Evolutionary conservation across 2,888 invertebrate genomes (phyloP).

Genomic region (Oligia fasciuncula): DNA sequence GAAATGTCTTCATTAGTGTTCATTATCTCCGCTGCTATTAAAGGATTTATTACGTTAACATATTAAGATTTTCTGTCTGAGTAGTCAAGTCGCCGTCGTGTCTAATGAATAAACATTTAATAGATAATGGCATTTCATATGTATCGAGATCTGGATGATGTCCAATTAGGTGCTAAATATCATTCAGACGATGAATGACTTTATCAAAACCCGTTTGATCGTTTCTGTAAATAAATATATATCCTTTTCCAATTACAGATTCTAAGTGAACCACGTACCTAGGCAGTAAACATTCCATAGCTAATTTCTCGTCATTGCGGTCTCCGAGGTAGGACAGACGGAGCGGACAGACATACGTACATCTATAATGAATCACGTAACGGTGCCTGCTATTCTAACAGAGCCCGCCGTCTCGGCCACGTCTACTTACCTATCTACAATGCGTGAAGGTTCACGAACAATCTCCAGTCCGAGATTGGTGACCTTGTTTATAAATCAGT

Average conservation of each 20-base stretch:
- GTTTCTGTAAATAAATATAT: conserved; percentile 36
- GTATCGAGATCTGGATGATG: conserved; percentile 46
- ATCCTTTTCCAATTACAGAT: conserved; percentile 47
- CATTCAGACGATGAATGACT: conserved; percentile 35
- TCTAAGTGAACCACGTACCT: conserved; percentile 46
- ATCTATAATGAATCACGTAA: conserved; percentile 74
- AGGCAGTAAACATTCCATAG: conserved; percentile 57
- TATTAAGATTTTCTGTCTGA: conserved; percentile 45
- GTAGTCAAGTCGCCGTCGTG: conserved; percentile 44
- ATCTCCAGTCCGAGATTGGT: conserved; percentile 67
- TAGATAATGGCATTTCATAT: conserved; percentile 39
- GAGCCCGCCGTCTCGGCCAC: conserved; percentile 76
- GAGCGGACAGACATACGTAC: conserved; percentile 54
- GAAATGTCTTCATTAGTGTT: conserved; percentile 59
- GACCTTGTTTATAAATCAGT: conserved; percentile 70
- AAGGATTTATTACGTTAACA: conserved; percentile 37
- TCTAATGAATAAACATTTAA: conserved; percentile 54
- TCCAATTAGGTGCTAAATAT: conserved; percentile 46
- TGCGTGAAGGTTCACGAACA: conserved; percentile 72
- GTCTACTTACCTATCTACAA: conserved; percentile 76
- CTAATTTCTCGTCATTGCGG: conserved; percentile 64
- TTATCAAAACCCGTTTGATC: conserved; percentile 47
- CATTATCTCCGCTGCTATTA: conserved; percentile 51
- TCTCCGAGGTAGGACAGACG: conserved; percentile 52
- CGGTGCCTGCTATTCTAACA: conserved; percentile 73